A percentile compares a stretch with the other conserved stretches of the same genome.
Conservation (phyloP, 2,113 vertebrate genomes). For the Microcebus griseorufus region DNA sequence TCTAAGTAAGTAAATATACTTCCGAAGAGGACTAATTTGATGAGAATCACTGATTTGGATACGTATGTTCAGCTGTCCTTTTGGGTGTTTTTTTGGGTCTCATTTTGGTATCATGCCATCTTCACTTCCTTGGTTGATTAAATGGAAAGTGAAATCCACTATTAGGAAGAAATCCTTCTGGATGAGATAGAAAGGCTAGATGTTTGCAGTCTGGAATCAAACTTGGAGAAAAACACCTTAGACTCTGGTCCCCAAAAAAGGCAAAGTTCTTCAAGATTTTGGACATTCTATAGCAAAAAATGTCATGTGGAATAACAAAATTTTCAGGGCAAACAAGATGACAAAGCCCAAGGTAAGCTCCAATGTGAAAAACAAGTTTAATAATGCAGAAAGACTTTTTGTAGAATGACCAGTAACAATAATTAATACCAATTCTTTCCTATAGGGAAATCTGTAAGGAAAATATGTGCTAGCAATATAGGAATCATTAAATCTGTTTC, state of each 20-base stretch:
- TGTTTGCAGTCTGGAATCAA: background rate
- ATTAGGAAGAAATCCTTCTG: background rate
- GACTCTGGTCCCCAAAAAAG: background rate
- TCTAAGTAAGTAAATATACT: background rate
- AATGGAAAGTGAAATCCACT: background rate
- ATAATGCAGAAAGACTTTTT: background rate
- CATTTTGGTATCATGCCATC: background rate
- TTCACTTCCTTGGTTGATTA: background rate
- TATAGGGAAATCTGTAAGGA: background rate
- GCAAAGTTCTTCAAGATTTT: background rate
- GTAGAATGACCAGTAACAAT: background rate
- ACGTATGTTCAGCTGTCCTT: background rate
- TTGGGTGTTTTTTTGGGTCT: background rate
- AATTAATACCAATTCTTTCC: background rate
- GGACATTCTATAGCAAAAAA: background rate
- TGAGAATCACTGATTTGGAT: background rate
- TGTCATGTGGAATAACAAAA: background rate
- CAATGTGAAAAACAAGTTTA: background rate
- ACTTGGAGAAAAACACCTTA: slow-evolving; percentile 12
- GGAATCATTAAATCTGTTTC: background rate
- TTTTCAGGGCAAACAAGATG: background rate
- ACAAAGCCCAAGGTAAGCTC: background rate
- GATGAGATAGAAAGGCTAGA: background rate
- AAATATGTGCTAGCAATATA: background rate
- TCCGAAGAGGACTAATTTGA: background rate